Percentiles rank a stretch among this genome's conserved stretches.
Conservation (phyloP, 1,140 invertebrate genomes). For the Chrysomallon squamiferum region DNA sequence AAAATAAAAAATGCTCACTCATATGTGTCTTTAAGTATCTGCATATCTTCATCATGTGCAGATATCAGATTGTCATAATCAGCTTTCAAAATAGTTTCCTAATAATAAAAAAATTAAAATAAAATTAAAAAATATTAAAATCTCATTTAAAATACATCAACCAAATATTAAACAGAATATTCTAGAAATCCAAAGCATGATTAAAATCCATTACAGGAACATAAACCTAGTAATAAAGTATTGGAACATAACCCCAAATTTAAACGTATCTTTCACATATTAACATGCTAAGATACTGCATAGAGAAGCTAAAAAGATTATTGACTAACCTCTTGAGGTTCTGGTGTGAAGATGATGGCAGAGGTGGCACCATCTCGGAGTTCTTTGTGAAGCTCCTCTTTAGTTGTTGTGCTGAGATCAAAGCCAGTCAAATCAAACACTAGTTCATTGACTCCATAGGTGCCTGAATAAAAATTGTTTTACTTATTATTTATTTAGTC, state of each 20-base stretch:
- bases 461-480: conserved; percentile 53
- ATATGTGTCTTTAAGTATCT: conserved; percentile 44
- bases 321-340: conserved; percentile 25
- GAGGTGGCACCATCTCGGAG: conserved; percentile 43
- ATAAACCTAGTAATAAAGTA: too few relatives aligned
- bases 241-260: too few relatives aligned
- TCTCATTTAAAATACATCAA: too few relatives aligned
- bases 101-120: conserved; percentile 14
- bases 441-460: conserved; percentile 46
- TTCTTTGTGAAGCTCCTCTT: conserved; percentile 54
- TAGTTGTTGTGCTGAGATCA: conserved; percentile 46
- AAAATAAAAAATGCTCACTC: too few relatives aligned
- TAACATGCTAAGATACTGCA: too few relatives aligned
- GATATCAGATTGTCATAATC: conserved; percentile 43
- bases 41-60: conserved; percentile 41
- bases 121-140: conserved; percentile 9
- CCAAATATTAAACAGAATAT: too few relatives aligned
- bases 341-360: conserved; percentile 41
- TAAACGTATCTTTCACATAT: too few relatives aligned
- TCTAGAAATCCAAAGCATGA: too few relatives aligned
- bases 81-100: conserved; percentile 40
- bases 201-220: too few relatives aligned
- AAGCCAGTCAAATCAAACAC: conserved; percentile 59
- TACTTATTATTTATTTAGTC: not conserved
- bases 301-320: too few relatives aligned